These are phyloP conservation scores for Ursus arctos DNA, from an alignment of 2,113 vertebrate species.

Conservation along the genomic window DNA sequence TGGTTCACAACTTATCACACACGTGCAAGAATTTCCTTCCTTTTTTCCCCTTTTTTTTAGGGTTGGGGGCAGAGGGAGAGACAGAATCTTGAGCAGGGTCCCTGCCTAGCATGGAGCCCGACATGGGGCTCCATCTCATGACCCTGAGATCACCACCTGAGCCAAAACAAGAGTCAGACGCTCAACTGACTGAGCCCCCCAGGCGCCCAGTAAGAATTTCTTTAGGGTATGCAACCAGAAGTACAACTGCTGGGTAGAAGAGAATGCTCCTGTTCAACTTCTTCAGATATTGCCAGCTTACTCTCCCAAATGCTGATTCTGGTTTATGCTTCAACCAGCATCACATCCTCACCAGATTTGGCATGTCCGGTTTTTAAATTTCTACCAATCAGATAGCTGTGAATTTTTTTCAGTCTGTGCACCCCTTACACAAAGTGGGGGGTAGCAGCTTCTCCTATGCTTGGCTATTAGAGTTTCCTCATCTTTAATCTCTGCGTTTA, in stretches of 20 bases:
- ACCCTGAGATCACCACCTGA: no score
- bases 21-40: not conserved
- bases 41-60: no score
- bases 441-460: not conserved
- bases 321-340: fast-evolving
- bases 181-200: no score
- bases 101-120: no score
- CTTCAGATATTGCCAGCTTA: no score
- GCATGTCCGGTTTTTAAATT: no score
- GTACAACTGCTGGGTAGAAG: not conserved
- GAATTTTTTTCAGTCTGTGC: not conserved
- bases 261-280: no score
- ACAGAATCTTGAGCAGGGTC: no score
- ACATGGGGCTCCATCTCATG: no score
- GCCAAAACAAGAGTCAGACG: no score
- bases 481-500: not conserved
- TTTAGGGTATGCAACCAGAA: not conserved
- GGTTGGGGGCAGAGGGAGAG: no score
- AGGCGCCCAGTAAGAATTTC: not conserved
- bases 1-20: not conserved
- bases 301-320: not conserved
- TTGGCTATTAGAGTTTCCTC: not conserved
- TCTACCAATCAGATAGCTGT: not conserved
- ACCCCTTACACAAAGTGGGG: not conserved
- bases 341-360: fast-evolving